A percentile compares a stretch with the other conserved stretches of the same genome.
These are phyloP conservation scores for Salticus scenicus DNA, from an alignment of 2,888 invertebrate species.

Conservation along the genomic window DNA sequence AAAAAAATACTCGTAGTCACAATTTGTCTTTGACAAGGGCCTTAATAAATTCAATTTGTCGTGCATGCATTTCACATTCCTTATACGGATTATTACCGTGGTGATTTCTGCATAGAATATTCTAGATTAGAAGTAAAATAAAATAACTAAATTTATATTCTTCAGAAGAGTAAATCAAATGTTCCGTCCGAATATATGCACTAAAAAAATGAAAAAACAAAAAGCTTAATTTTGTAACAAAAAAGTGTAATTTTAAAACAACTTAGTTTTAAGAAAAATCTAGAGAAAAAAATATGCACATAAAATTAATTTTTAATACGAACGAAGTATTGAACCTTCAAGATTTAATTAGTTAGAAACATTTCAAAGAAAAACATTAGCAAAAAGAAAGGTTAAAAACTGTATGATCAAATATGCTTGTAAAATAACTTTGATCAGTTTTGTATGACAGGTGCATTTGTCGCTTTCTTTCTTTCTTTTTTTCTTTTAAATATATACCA, in stretches of 20 bases:
- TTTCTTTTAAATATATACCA: too few species aligned
- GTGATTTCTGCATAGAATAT: not conserved
- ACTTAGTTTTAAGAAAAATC: conserved; percentile 28
- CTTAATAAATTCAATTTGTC: not conserved
- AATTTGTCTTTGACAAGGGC: not conserved
- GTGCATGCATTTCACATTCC: not conserved
- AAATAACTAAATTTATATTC: conserved; percentile 12
- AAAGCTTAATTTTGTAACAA: conserved; percentile 24
- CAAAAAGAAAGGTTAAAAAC: not conserved
- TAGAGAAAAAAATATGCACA: conserved; percentile 15
- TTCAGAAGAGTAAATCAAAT: conserved; percentile 27
- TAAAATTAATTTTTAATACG: conserved; percentile 15
- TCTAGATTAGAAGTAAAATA: conserved; percentile 29
- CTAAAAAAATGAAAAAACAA: not conserved
- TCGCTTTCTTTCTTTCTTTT: too few species aligned
- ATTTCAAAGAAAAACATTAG: too few species aligned
- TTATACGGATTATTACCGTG: not conserved
- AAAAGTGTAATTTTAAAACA: conserved; percentile 16
- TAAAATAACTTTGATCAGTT: not conserved
- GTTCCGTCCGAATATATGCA: conserved; percentile 51
- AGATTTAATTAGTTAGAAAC: not conserved
- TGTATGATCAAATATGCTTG: not conserved
- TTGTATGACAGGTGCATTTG: too few species aligned
- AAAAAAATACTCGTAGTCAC: too few species aligned
- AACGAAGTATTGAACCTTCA: not conserved